A percentile compares a stretch with the other conserved stretches of the same genome.
Evolutionary conservation across 1,140 invertebrate species (phyloP).

Genomic region (Meloidogyne floridensis): DNA sequence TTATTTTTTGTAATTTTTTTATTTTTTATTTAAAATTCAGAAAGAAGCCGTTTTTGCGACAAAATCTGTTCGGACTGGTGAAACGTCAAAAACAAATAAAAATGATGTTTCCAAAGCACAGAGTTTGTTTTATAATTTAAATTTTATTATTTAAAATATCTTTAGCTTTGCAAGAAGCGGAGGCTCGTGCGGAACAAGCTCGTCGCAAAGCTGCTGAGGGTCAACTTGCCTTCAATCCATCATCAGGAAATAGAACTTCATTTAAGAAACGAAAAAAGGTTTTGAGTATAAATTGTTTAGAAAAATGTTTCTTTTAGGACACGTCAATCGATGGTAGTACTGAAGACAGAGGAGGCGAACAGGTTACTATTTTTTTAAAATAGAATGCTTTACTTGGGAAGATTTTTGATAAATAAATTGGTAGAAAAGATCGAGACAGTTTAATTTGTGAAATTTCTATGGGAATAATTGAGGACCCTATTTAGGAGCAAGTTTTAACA

Average conservation of each 20-base stretch:
- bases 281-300: not conserved
- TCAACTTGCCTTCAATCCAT: not conserved
- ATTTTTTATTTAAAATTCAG: conserved; percentile 6
- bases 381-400: too few species aligned
- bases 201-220: conserved; percentile 12
- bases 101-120: conserved; percentile 13
- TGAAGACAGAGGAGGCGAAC: not conserved
- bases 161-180: conserved; percentile 22
- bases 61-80: conserved; percentile 2
- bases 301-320: conserved; percentile 3
- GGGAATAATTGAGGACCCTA: too few species aligned
- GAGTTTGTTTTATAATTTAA: not conserved
- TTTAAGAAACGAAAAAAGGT: conserved; percentile 10
- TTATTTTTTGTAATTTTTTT: not conserved
- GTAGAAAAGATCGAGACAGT: too few species aligned
- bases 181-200: not conserved
- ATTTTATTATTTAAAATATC: not conserved
- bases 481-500: not conserved
- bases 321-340: not conserved
- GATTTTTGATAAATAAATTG: too few species aligned
- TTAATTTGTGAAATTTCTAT: too few species aligned
- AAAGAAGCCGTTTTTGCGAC: not conserved
- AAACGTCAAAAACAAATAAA: conserved; percentile 8
- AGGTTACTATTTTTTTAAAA: not conserved
- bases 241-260: not conserved